Evolutionary conservation across 2,888 invertebrate species (phyloP), one percentile per base, ranked within the genome.

Genomic region (Leptogaster cylindrica): DNA sequence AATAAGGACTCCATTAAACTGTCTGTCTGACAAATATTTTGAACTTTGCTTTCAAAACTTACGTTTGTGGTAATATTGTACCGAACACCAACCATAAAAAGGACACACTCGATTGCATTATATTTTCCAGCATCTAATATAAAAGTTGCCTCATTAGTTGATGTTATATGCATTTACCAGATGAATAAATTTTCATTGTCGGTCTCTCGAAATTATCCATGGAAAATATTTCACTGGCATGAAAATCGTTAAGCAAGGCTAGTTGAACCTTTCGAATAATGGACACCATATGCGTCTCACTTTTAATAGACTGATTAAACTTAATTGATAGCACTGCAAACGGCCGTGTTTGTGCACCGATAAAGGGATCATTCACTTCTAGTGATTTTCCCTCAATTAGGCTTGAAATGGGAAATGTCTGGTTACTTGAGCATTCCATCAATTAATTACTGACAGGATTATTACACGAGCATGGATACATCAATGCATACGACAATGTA

Each of bases 391-490:
- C 36, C 36, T 55, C 55, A 55, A 36, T 55, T 55, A 55, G 36
- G 36, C 23, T 36, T 12, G 23, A 55, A 55, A 55, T 55, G 36
- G 55, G 23, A 55, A 52, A 33, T 28, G 52, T 52, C 55, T 55
- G 55, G 18, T 55, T 55, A 55, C 55, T 55, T 55, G 55, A 55
- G 55, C 36, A 55, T 55, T 55, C 23, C 39, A 55, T 55, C 55
- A 55, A 55, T 55, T 55, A 55, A 55, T 55, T 55, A 55, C 33
- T 33, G 55, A 39, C 36, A 55, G 55, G 55, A 55, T 55, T 55
- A 55, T 55, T 55, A 55, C 39, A 52, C 36, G 55, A 20, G 18
- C 39, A 14, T 25, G 55, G 55, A 55, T 55, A 20, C 20, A 55
- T 36, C 39, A 25, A 5, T 55, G n/a, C n/a, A n/a, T n/a, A n/a